phyloP scores from a whole-genome alignment of 2,797 vertebrate species.

The Spheniscus humboldti region DNA sequence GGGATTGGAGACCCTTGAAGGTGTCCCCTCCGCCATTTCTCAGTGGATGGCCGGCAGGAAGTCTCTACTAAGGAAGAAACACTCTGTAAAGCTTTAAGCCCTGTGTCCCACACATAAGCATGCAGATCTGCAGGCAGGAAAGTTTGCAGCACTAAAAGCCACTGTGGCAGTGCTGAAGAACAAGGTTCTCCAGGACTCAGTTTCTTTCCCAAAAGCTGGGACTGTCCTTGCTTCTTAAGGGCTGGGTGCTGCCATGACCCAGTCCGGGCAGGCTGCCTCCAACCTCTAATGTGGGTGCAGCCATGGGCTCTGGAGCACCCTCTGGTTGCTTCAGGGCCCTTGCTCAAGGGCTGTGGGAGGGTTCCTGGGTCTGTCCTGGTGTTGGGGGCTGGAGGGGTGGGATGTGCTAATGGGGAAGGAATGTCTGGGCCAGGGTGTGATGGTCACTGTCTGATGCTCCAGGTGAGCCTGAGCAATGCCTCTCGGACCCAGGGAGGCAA shows the following conservation, averaged over 20 bases:
- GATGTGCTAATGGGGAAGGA: background rate
- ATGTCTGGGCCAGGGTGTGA: background rate
- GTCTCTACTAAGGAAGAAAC: background rate
- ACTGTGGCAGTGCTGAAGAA: background rate
- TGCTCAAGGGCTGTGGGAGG: background rate
- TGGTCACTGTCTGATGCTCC: background rate
- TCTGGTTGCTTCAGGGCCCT: background rate
- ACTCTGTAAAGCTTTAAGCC: background rate
- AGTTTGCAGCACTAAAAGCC: background rate
- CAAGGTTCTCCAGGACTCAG: background rate
- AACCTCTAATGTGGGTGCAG: background rate
- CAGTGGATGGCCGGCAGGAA: background rate
- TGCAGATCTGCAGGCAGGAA: background rate
- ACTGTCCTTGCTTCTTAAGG: background rate
- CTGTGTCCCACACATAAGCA: accelerated
- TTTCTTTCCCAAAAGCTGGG: background rate
- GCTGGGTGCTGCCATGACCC: background rate
- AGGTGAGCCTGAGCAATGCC: slow-evolving; percentile 84
- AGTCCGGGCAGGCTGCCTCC: accelerated
- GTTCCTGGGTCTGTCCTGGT: background rate
- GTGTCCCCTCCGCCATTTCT: background rate
- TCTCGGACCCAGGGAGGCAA: slow-evolving; percentile 80
- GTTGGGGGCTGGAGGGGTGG: background rate
- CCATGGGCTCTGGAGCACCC: background rate
- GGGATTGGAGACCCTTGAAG: background rate